These are phyloP conservation scores for Siniperca undulata DNA, from an alignment of 2,797 vertebrate species.

Conservation along the genomic window DNA sequence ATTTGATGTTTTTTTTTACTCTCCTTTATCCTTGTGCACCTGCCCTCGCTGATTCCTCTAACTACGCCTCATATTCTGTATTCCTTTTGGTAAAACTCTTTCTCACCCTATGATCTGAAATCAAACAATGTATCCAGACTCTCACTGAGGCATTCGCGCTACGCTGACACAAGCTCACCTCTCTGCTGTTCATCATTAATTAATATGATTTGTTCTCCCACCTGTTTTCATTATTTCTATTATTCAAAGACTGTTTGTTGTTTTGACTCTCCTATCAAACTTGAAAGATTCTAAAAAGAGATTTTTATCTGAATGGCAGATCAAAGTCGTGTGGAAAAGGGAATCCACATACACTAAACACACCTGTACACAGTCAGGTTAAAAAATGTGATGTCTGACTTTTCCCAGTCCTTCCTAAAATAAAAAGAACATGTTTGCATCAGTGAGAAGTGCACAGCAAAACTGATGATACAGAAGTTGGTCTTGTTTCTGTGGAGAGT, in stretches of 20 bases:
- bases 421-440: slow-evolving; percentile 21
- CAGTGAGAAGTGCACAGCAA: neutral
- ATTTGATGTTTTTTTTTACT: slow-evolving; percentile 32
- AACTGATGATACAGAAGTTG: neutral
- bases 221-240: slow-evolving; percentile 65
- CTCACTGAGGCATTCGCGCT: slow-evolving; percentile 5
- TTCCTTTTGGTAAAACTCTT: slow-evolving; percentile 21
- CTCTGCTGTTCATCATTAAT: slow-evolving; percentile 65
- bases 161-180: slow-evolving; percentile 50
- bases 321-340: slow-evolving; percentile 39
- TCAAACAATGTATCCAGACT: slow-evolving; percentile 31
- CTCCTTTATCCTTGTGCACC: slow-evolving; percentile 33
- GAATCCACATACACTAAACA: slow-evolving; percentile 36
- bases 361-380: slow-evolving; percentile 10
- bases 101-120: slow-evolving; percentile 44
- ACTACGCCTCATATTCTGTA: slow-evolving; percentile 27
- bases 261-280: slow-evolving; percentile 41
- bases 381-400: slow-evolving; percentile 20
- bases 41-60: slow-evolving; percentile 13
- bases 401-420: slow-evolving; percentile 9
- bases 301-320: slow-evolving; percentile 41
- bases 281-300: slow-evolving; percentile 42
- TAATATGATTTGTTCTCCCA: slow-evolving; percentile 64
- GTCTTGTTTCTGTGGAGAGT: slow-evolving; percentile 6
- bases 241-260: slow-evolving; percentile 63